These are phyloP conservation scores for Octonoba sinensis DNA, from an alignment of 2,888 invertebrate species.

Conservation along the genomic window DNA sequence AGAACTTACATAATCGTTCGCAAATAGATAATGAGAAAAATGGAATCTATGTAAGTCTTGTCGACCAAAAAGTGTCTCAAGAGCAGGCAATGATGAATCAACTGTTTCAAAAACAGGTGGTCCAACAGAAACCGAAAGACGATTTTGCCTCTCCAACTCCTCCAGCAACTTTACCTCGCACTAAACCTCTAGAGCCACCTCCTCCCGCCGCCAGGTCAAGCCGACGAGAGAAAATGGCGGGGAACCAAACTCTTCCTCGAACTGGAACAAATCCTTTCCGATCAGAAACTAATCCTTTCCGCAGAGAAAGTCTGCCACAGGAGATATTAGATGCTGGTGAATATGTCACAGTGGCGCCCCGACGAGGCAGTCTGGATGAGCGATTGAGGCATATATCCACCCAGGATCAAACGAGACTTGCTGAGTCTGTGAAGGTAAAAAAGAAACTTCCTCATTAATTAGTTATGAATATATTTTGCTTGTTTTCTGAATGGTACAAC, in stretches of 20 bases:
- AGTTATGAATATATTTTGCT: no score
- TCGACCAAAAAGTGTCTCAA: constrained; percentile 9
- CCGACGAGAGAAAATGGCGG: constrained; percentile 9
- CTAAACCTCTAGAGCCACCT: constrained; percentile 27
- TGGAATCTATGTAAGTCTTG: constrained; percentile 38
- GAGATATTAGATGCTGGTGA: constrained; percentile 30
- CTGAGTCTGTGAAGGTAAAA: constrained; percentile 28
- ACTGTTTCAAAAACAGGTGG: neutral
- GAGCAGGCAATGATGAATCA: constrained; percentile 1
- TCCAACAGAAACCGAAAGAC: neutral
- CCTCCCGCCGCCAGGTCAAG: constrained; percentile 24
- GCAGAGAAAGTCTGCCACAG: constrained; percentile 46
- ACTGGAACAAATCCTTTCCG: constrained; percentile 53
- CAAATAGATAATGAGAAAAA: constrained; percentile 30
- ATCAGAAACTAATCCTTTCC: constrained; percentile 45
- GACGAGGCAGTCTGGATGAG: constrained; percentile 50
- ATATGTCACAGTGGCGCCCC: constrained; percentile 26
- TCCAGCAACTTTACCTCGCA: constrained; percentile 37
- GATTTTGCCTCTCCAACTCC: constrained; percentile 15
- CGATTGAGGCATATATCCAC: constrained; percentile 13
- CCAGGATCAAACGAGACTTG: constrained; percentile 23
- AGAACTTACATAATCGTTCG: constrained; percentile 14
- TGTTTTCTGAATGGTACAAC: no score
- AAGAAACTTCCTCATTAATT: neutral
- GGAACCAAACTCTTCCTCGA: constrained; percentile 18